These are phyloP conservation scores for Plebejus melissa DNA, from an alignment of 2,888 invertebrate genomes.

Conservation along the genomic window DNA sequence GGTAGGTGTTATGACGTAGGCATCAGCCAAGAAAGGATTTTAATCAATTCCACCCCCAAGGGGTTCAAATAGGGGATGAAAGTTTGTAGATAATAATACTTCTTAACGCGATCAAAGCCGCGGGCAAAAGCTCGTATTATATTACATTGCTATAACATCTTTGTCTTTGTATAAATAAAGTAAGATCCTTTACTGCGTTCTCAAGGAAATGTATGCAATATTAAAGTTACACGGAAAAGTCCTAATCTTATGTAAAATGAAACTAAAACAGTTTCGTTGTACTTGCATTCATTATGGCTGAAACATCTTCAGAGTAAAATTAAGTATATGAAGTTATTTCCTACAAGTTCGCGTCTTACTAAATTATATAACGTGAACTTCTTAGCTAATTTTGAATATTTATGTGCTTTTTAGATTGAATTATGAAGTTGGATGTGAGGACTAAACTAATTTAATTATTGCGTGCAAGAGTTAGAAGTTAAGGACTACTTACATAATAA, in stretches of 20 bases:
- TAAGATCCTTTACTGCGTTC: not conserved
- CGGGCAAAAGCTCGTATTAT: too few species aligned
- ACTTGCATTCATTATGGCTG: constrained; percentile 22
- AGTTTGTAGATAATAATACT: too few species aligned
- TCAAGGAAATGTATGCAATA: not conserved
- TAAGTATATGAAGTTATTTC: not conserved
- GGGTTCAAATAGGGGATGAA: too few species aligned
- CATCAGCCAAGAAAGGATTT: too few species aligned
- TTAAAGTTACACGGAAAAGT: constrained; percentile 9
- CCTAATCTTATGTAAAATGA: constrained; percentile 22
- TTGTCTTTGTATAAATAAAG: not conserved
- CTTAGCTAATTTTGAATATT: constrained; percentile 3
- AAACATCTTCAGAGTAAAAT: constrained; percentile 20
- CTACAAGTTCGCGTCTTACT: constrained; percentile 4
- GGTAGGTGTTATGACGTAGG: too few species aligned
- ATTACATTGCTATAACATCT: not conserved
- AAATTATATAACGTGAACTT: constrained; percentile 16
- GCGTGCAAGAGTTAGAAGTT: not conserved
- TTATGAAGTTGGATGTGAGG: not conserved
- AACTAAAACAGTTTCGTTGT: constrained; percentile 27
- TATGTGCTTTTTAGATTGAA: constrained; percentile 11
- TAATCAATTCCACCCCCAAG: too few species aligned
- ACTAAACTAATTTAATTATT: not conserved
- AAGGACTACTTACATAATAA: not conserved
- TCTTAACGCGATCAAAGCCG: too few species aligned